Evolutionary conservation across 2,113 vertebrate genomes (phyloP).

Genomic region (Lontra canadensis): DNA sequence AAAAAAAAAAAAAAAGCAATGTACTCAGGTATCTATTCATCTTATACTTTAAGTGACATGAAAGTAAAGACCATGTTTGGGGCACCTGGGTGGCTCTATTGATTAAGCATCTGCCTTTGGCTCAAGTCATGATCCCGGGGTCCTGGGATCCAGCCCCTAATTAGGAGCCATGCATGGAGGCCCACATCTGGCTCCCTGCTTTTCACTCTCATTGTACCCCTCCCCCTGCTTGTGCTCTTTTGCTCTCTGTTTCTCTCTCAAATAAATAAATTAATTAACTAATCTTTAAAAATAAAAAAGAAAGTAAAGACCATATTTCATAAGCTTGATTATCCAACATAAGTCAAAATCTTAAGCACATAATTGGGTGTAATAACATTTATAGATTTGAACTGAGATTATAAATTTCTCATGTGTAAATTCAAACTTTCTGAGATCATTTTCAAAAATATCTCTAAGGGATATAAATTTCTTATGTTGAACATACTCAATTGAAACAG

Average conservation of each 20-base stretch:
- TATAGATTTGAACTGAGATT: conserved; percentile 2
- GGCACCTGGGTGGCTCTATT: background rate
- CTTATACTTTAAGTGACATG: background rate
- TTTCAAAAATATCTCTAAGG: background rate
- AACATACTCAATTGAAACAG: background rate
- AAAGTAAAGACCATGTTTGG: background rate
- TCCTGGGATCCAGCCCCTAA: background rate
- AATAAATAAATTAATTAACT: background rate
- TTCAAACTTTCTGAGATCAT: conserved; percentile 1
- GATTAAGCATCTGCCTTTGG: background rate
- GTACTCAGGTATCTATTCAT: background rate
- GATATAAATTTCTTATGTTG: background rate
- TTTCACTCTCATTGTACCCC: background rate
- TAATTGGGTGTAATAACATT: background rate
- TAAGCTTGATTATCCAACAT: background rate
- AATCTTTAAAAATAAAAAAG: background rate
- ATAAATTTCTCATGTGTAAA: background rate
- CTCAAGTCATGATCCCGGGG: background rate
- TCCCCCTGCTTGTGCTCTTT: background rate
- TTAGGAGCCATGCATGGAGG: background rate
- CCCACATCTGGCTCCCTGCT: background rate
- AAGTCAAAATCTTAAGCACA: background rate
- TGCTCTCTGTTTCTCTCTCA: background rate
- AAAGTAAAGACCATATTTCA: background rate
- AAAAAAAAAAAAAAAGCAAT: background rate